phyloP scores from a whole-genome alignment of 1,140 invertebrate genomes.

The Lasaia peninsularis region DNA sequence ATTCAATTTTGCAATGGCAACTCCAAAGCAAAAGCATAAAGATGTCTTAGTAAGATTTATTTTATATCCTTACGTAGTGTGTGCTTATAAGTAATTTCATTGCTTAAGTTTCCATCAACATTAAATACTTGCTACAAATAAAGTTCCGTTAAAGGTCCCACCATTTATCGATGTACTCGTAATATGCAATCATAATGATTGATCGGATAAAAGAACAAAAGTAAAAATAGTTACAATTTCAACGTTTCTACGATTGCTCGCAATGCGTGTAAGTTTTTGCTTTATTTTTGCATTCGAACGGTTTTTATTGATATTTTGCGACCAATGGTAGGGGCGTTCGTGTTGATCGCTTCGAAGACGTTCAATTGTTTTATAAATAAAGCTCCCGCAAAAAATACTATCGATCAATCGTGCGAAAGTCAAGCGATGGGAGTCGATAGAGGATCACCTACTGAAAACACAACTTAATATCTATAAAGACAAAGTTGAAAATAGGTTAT shows the following conservation, averaged over 20 bases:
- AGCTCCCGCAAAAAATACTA: slow-evolving; percentile 73
- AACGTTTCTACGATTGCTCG: slow-evolving; percentile 14
- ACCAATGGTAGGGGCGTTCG: slow-evolving; percentile 61
- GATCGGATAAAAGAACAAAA: slow-evolving; percentile 31
- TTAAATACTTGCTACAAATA: slow-evolving; percentile 16
- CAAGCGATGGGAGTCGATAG: slow-evolving; percentile 59
- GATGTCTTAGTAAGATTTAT: not conserved
- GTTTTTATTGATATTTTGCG: slow-evolving; percentile 41
- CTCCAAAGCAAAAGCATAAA: not conserved
- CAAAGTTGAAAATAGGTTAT: slow-evolving; percentile 45
- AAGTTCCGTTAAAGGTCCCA: slow-evolving; percentile 18
- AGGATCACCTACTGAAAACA: slow-evolving; percentile 28
- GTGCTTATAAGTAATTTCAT: not conserved
- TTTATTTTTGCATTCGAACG: slow-evolving; percentile 33
- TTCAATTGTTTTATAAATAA: slow-evolving; percentile 77
- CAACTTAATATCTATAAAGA: slow-evolving; percentile 33
- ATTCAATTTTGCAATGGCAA: no score
- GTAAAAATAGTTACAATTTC: slow-evolving; percentile 35
- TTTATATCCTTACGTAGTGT: not conserved
- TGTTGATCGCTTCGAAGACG: slow-evolving; percentile 63
- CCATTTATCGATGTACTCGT: slow-evolving; percentile 27
- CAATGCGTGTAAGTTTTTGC: slow-evolving; percentile 29
- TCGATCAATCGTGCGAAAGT: slow-evolving; percentile 76
- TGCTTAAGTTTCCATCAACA: not conserved
- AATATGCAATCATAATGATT: slow-evolving; percentile 29